phyloP scores from a whole-genome alignment of 2,888 invertebrate genomes.

The Blomia tropicalis region DNA sequence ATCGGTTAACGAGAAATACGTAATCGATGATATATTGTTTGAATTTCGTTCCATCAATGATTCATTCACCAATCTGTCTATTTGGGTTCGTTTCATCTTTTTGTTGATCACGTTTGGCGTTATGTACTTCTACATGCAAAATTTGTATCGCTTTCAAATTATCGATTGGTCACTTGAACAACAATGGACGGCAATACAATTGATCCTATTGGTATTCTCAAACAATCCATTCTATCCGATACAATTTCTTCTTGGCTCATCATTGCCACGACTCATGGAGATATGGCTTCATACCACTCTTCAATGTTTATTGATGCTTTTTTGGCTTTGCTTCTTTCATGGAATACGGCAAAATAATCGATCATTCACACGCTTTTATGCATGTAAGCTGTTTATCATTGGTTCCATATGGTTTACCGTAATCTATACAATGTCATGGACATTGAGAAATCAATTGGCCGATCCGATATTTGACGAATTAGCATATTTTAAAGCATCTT shows the following conservation, averaged over 20 bases:
- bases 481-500: conserved; percentile 4
- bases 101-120: conserved; percentile 66
- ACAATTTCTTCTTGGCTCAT: conserved; percentile 69
- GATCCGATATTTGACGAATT: conserved; percentile 83
- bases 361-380: conserved; percentile 65
- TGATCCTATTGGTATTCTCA: conserved; percentile 71
- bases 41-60: conserved; percentile 46
- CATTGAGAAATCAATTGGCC: conserved; percentile 65
- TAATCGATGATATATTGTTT: conserved; percentile 40
- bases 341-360: conserved; percentile 63
- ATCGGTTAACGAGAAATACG: conserved; percentile 41
- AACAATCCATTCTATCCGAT: conserved; percentile 87
- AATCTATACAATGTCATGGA: conserved; percentile 70
- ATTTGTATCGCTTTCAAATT: conserved; percentile 65
- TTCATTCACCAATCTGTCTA: conserved; percentile 86
- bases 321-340: conserved; percentile 90
- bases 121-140: conserved; percentile 84
- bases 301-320: conserved; percentile 65
- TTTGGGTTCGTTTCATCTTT: conserved; percentile 90
- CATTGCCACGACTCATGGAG: conserved; percentile 80
- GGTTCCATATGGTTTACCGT: conserved; percentile 71
- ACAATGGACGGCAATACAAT: conserved; percentile 75
- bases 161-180: conserved; percentile 95
- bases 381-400: conserved; percentile 72
- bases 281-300: conserved; percentile 77